Evolutionary conservation across 1,140 invertebrate species (phyloP), one percentile per base, ranked within the genome.

Genomic region (Bilobella aurantiaca): DNA sequence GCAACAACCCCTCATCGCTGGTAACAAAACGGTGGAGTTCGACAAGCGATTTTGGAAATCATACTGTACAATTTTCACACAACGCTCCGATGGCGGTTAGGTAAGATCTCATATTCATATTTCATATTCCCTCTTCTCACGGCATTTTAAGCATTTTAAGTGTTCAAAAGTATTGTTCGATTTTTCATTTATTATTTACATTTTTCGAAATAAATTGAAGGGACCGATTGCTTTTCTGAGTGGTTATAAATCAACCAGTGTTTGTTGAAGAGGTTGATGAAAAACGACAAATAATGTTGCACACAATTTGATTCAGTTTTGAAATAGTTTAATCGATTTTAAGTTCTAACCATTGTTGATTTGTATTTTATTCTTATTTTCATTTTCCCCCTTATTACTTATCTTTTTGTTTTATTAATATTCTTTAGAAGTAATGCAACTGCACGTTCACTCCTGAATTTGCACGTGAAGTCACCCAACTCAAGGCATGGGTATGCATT

Each of bases 21-120:
- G 84, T 85, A 16, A 23, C 49, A 57, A 91, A 91, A 80, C 78
- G 88, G 64, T 92, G 89, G 89, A 89, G 82, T 71, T 90, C 87
- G 2, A 90, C 88, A 0, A 87, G 87, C 42, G 88, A 91, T 77
- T 91, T 90, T 74, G 77, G 79, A 73, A 78, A 78, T 53, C 71
- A 67, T 58, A 72, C 74, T 25, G 73, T 74, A 23, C 61, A 69
- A 27, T 69, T 73, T 25, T 72, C 75, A 18, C 71, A 72, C 47
- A 68, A 69, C 31, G 65, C 65, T 74, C 75, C 64, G 78, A 78
- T 74, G 67, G 74, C 74, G 8, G 80, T 80, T 67, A 85, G 84
- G 84, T 86, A 75, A 76, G 75, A 12, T 25, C 8, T 61, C 25
- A 16, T 61, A 27, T 12, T 42, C 34, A 42, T 42, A 18, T 42